Conservation (phyloP, 2,113 vertebrate genomes). For the Oplegnathus fasciatus region DNA sequence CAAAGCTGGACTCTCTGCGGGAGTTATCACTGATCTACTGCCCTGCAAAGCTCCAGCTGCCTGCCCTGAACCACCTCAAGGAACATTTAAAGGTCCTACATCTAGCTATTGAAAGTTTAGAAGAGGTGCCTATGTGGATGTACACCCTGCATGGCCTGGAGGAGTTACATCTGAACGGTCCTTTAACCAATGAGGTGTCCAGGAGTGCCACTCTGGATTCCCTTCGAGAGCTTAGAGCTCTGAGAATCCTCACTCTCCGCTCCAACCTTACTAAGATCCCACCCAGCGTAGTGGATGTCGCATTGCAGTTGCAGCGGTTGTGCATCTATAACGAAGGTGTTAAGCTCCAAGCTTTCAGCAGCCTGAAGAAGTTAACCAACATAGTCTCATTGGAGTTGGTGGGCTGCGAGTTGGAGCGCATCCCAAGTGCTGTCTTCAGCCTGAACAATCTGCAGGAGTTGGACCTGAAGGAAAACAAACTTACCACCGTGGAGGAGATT, state of each 20-base stretch:
- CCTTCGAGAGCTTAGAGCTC: constrained; percentile 86
- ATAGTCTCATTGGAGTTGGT: constrained; percentile 87
- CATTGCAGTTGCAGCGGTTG: constrained; percentile 85
- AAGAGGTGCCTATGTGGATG: constrained; percentile 90
- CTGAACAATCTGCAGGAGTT: constrained; percentile 88
- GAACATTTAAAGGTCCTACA: constrained; percentile 87
- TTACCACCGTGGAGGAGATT: constrained; percentile 91
- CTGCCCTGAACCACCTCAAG: constrained; percentile 85
- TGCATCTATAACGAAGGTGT: constrained; percentile 87
- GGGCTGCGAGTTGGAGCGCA: constrained; percentile 89
- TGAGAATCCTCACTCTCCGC: constrained; percentile 86
- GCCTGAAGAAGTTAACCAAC: constrained; percentile 87
- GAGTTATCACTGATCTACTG: constrained; percentile 89
- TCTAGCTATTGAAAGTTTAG: constrained; percentile 85
- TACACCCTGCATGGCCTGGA: constrained; percentile 87
- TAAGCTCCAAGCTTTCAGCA: constrained; percentile 87
- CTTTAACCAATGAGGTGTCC: constrained; percentile 84
- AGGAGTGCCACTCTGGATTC: constrained; percentile 84
- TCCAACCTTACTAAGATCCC: constrained; percentile 89
- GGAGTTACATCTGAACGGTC: constrained; percentile 88
- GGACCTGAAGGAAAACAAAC: constrained; percentile 90
- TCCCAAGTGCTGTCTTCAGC: constrained; percentile 91
- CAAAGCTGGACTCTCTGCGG: constrained; percentile 85
- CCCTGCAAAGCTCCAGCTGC: constrained; percentile 85
- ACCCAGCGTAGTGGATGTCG: constrained; percentile 84